phyloP scores from a whole-genome alignment of 1,140 invertebrate genomes.

The Heliconius hewitsoni region DNA sequence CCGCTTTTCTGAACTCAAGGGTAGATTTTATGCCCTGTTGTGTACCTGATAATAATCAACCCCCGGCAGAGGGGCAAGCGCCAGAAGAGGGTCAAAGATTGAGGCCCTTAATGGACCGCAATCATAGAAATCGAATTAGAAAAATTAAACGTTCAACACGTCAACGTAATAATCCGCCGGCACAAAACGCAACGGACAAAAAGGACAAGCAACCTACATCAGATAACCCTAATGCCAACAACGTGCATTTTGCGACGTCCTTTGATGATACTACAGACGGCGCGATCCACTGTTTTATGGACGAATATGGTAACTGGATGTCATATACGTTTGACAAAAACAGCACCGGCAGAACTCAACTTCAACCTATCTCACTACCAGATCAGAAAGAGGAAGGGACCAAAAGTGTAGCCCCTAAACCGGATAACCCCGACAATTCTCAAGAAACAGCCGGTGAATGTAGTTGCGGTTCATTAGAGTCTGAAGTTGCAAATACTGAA shows the following conservation, averaged over 20 bases:
- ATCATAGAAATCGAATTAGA: constrained; percentile 75
- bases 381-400: constrained; percentile 72
- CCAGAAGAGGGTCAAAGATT: constrained; percentile 66
- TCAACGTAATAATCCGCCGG: constrained; percentile 69
- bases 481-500: constrained; percentile 71
- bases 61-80: constrained; percentile 52
- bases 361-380: constrained; percentile 61
- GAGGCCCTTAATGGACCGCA: constrained; percentile 77
- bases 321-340: constrained; percentile 94
- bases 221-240: constrained; percentile 68
- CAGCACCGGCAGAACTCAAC: constrained; percentile 59
- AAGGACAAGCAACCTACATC: constrained; percentile 59
- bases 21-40: constrained; percentile 80
- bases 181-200: constrained; percentile 58
- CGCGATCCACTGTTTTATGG: constrained; percentile 92
- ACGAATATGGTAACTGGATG: constrained; percentile 87
- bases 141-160: constrained; percentile 79
- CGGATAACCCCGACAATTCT: constrained; percentile 67
- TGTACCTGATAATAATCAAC: constrained; percentile 57
- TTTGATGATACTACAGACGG: constrained; percentile 94
- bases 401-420: constrained; percentile 69
- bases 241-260: constrained; percentile 88
- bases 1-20: constrained; percentile 84
- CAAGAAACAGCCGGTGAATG: constrained; percentile 72
- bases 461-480: constrained; percentile 76